A percentile compares a stretch with the other conserved stretches of the same genome.
Conservation (phyloP, 2,113 vertebrate species). For the Leptobrachium leishanense region DNA sequence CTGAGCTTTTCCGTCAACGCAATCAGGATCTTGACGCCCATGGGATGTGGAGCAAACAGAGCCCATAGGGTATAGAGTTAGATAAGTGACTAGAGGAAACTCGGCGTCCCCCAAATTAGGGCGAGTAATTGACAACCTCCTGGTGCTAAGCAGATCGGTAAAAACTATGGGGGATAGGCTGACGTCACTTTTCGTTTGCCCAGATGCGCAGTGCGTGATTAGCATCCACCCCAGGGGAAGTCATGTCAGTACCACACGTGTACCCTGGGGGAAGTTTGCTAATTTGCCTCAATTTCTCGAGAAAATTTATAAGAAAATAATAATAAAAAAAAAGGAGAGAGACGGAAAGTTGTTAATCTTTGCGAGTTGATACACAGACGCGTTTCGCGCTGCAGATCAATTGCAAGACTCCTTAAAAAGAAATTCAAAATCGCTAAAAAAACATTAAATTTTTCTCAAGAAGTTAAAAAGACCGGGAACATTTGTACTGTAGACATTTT, state of each 20-base stretch:
- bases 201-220: not conserved
- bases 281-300: not conserved
- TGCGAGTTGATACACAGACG: not conserved
- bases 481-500: too few relatives aligned
- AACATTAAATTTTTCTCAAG: too few relatives aligned
- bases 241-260: not conserved
- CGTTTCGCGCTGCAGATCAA: not conserved
- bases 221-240: not conserved
- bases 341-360: not conserved
- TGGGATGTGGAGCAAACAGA: not conserved
- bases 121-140: constrained; percentile 6
- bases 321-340: not conserved
- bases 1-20: too few relatives aligned
- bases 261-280: not conserved
- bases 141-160: not conserved
- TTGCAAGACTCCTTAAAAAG: not conserved
- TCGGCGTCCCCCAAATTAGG: not conserved
- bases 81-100: not conserved
- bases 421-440: not conserved
- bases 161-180: not conserved
- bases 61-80: not conserved
- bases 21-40: too few relatives aligned
- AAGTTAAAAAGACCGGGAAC: too few relatives aligned
- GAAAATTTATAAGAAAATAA: not conserved
- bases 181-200: not conserved